Conservation (phyloP, 2,888 invertebrate genomes). For the Dryomyza anilis region DNA sequence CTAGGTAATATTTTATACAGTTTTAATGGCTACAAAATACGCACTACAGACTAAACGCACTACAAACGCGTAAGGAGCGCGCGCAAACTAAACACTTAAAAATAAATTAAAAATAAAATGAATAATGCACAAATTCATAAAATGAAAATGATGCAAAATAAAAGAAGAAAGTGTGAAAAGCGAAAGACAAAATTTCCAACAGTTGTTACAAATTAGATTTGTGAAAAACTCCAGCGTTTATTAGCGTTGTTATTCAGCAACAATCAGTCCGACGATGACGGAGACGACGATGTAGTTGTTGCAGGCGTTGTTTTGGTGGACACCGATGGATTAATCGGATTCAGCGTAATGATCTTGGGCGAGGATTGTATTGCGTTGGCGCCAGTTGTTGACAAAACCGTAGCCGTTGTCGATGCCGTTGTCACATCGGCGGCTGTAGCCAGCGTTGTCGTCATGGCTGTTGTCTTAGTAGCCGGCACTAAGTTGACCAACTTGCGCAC, state of each 20-base stretch:
- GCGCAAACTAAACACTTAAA: neutral
- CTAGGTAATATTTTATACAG: neutral
- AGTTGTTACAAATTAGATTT: constrained; percentile 20
- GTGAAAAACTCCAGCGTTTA: constrained; percentile 18
- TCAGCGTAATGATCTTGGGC: constrained; percentile 42
- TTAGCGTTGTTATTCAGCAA: constrained; percentile 4
- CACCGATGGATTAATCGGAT: constrained; percentile 40
- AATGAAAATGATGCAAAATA: too few species aligned
- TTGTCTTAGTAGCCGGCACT: constrained; percentile 39
- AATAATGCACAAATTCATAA: too few species aligned
- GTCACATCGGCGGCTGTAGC: constrained; percentile 4
- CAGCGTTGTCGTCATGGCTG: constrained; percentile 14
- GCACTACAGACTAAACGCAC: neutral
- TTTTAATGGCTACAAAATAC: neutral
- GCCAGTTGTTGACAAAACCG: constrained; percentile 18
- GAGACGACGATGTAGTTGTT: neutral
- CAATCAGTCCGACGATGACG: constrained; percentile 14
- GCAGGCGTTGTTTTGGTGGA: constrained; percentile 2
- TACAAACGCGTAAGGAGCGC: neutral
- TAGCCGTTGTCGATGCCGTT: constrained; percentile 12
- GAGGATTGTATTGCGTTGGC: constrained; percentile 38
- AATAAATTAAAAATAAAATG: neutral
- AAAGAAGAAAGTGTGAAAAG: too few species aligned
- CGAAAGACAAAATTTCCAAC: neutral
- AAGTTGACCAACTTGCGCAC: constrained; percentile 50